Percentiles rank a stretch among this genome's conserved stretches.
phyloP scores from a whole-genome alignment of 30 jellyfish, hydroid and myxozoan species.

The Morbakka virulenta region DNA sequence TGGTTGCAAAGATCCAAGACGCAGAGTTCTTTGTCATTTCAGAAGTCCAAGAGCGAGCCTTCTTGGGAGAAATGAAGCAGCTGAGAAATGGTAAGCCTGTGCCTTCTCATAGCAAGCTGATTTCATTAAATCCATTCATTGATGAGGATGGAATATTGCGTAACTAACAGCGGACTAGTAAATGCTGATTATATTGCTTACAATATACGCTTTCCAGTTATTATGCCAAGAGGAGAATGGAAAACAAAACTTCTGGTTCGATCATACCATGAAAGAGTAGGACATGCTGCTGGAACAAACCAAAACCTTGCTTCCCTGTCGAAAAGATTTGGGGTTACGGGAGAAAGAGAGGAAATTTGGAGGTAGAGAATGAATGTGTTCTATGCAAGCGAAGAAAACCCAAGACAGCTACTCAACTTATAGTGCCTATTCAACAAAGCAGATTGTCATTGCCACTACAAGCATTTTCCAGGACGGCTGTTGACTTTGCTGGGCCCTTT shows the following conservation, averaged over 20 bases:
- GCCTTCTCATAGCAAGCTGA: conserved; percentile 4
- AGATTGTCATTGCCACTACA: conserved; percentile 21
- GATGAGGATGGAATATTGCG: conserved; percentile 56
- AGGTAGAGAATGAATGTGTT: conserved; percentile 14
- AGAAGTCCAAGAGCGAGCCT: conserved; percentile 23
- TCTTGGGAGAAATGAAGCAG: conserved; percentile 7
- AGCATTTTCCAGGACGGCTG: conserved; percentile 45
- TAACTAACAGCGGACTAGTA: conserved; percentile 44
- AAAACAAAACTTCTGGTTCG: conserved; percentile 21
- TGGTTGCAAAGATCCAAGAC: conserved; percentile 20
- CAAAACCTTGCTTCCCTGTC: not conserved
- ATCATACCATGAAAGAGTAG: too few species aligned
- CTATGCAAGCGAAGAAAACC: conserved; percentile 28
- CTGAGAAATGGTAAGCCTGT: conserved; percentile 2
- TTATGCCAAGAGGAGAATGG: conserved; percentile 17
- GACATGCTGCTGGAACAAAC: not conserved
- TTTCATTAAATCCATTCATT: not conserved
- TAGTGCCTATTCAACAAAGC: conserved; percentile 36
- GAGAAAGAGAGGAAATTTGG: conserved; percentile 7
- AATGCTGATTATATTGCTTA: conserved; percentile 38
- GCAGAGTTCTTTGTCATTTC: not conserved
- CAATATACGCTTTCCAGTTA: too few species aligned
- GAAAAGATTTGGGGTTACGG: too few species aligned
- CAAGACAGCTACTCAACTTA: conserved; percentile 10
- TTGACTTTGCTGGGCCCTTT: conserved; percentile 56